Evolutionary conservation across 2,888 invertebrate species (phyloP).

Genomic region (Morpho achilles): DNA sequence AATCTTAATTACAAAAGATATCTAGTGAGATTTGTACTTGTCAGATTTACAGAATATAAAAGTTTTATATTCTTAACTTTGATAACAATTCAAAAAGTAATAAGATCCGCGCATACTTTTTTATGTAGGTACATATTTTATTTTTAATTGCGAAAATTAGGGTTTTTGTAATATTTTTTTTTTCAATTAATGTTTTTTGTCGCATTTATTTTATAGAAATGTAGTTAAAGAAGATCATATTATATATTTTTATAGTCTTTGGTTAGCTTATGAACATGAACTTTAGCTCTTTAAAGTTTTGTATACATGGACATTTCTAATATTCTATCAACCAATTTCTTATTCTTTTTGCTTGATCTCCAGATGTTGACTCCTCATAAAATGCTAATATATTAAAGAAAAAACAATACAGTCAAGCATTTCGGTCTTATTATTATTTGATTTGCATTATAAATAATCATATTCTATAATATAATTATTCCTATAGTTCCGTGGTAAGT

Average conservation of each 20-base stretch:
- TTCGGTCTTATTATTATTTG: neutral
- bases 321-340: too few species aligned
- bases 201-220: too few species aligned
- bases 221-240: too few species aligned
- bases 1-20: neutral
- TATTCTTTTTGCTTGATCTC: too few species aligned
- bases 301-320: too few species aligned
- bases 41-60: conserved; percentile 36
- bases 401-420: too few species aligned
- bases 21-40: conserved; percentile 40
- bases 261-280: too few species aligned
- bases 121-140: neutral
- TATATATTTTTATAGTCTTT: too few species aligned
- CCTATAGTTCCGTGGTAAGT: conserved; percentile 86
- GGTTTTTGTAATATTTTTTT: neutral
- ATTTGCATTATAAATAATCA: neutral
- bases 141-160: too few species aligned
- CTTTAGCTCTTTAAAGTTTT: too few species aligned
- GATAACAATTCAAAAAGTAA: neutral
- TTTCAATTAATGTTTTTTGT: neutral
- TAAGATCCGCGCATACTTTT: neutral
- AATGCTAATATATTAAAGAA: too few species aligned
- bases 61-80: neutral
- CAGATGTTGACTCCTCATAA: too few species aligned
- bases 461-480: neutral